phyloP scores from a whole-genome alignment of 2,113 vertebrate species.

The Oryzias celebensis region DNA sequence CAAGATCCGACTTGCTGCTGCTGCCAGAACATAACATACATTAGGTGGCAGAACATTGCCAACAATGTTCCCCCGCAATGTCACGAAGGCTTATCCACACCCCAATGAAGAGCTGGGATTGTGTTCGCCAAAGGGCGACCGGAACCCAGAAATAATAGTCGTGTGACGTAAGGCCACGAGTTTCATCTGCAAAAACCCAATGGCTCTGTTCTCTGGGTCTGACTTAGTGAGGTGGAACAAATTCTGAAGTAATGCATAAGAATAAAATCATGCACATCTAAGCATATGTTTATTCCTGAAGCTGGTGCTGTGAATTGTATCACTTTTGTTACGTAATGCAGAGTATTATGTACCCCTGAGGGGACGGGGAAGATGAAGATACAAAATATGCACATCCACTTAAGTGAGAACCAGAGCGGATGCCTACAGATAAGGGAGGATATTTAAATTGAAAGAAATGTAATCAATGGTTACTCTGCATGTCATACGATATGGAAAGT shows the following conservation, averaged over 20 bases:
- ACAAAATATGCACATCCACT: constrained; percentile 70
- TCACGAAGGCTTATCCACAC: constrained; percentile 14
- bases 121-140: constrained; percentile 10
- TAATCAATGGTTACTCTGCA: constrained; percentile 63
- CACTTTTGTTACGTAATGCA: constrained; percentile 59
- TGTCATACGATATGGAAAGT: constrained; percentile 24
- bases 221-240: constrained; percentile 29
- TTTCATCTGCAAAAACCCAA: constrained; percentile 6
- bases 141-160: constrained; percentile 12
- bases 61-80: constrained; percentile 14
- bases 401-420: constrained; percentile 62
- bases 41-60: constrained; percentile 25
- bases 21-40: constrained; percentile 31
- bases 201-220: constrained; percentile 6
- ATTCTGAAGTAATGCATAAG: constrained; percentile 42
- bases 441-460: constrained; percentile 55
- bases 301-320: constrained; percentile 50
- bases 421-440: constrained; percentile 34
- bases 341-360: constrained; percentile 64
- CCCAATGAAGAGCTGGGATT: constrained; percentile 22
- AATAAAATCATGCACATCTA: constrained; percentile 47
- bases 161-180: constrained; percentile 5
- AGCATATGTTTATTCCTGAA: constrained; percentile 60
- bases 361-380: constrained; percentile 48
- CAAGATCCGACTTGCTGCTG: constrained; percentile 36